Percentiles rank a stretch among this genome's conserved stretches.
phyloP scores from a whole-genome alignment of 2,888 invertebrate genomes.

The Choristoneura rosaceana region DNA sequence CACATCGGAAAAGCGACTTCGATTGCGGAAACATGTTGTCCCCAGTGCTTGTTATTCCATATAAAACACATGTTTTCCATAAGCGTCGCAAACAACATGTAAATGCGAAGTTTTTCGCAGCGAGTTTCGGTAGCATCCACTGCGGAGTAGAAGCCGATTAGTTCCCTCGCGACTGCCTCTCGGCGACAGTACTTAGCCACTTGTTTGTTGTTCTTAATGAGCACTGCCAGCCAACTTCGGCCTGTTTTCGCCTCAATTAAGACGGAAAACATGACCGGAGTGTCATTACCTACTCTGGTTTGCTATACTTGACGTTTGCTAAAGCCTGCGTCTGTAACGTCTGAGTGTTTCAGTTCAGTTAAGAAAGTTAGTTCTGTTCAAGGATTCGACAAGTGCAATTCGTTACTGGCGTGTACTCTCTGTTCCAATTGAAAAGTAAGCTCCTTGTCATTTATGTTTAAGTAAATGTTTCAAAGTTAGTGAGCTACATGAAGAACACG shows the following conservation, averaged over 20 bases:
- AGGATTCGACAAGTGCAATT: constrained; percentile 37
- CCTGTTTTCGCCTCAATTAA: constrained; percentile 81
- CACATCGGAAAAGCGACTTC: constrained; percentile 38
- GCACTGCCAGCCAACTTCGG: constrained; percentile 79
- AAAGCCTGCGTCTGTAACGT: constrained; percentile 39
- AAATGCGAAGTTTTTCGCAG: constrained; percentile 41
- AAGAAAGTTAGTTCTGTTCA: constrained; percentile 38
- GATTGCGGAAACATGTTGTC: constrained; percentile 34
- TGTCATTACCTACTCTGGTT: constrained; percentile 65
- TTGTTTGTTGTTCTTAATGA: constrained; percentile 85
- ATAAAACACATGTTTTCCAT: constrained; percentile 41
- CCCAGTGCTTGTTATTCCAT: constrained; percentile 35
- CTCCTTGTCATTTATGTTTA: constrained; percentile 35
- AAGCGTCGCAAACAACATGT: constrained; percentile 42
- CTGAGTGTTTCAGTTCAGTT: constrained; percentile 40
- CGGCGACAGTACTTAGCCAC: constrained; percentile 73
- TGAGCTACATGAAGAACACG: neutral
- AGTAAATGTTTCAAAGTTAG: constrained; percentile 3
- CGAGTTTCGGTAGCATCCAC: constrained; percentile 56
- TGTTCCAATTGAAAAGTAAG: constrained; percentile 24
- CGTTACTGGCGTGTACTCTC: constrained; percentile 26
- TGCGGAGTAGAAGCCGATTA: constrained; percentile 74
- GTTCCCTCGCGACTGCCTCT: constrained; percentile 66
- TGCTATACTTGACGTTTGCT: constrained; percentile 50
- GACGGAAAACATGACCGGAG: constrained; percentile 78